Conservation (phyloP, 2,888 invertebrate genomes). For the Sycophila texana region DNA sequence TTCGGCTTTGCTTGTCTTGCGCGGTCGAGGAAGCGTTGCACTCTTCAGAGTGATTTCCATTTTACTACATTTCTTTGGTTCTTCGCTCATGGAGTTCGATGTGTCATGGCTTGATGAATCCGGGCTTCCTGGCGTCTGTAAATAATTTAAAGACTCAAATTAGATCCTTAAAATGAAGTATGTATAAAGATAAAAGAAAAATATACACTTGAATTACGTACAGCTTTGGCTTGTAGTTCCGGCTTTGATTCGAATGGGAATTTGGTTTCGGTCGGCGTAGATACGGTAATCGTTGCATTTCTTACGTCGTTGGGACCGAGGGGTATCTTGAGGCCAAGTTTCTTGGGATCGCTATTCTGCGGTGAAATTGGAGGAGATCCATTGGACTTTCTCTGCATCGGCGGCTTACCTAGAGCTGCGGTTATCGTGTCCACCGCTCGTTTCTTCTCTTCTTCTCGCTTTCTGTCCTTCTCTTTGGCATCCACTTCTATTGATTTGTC, state of each 20-base stretch:
- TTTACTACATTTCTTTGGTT: conserved; percentile 78
- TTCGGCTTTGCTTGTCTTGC: conserved; percentile 82
- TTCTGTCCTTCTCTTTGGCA: conserved; percentile 59
- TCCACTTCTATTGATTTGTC: conserved; percentile 39
- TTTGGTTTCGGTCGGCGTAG: conserved; percentile 72
- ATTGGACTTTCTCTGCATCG: conserved; percentile 64
- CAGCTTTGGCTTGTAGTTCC: conserved; percentile 61
- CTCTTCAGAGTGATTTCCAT: conserved; percentile 83
- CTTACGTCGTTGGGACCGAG: conserved; percentile 72
- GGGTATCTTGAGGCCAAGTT: conserved; percentile 70
- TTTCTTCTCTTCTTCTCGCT: conserved; percentile 69
- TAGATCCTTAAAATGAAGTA: background rate
- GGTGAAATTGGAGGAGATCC: conserved; percentile 73
- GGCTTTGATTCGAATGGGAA: conserved; percentile 65
- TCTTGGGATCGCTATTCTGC: conserved; percentile 68
- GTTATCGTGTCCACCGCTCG: conserved; percentile 71
- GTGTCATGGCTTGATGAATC: conserved; percentile 59
- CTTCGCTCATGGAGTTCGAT: conserved; percentile 60
- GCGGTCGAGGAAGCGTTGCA: conserved; percentile 80
- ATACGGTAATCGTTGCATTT: conserved; percentile 72
- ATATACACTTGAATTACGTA: conserved; percentile 55
- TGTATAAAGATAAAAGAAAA: background rate
- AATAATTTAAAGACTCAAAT: background rate
- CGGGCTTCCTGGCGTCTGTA: conserved; percentile 60
- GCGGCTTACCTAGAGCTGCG: conserved; percentile 70